Conservation (phyloP, 37 sponge, comb jelly and placozoan genomes). For the Cliona cf. orientalis region DNA sequence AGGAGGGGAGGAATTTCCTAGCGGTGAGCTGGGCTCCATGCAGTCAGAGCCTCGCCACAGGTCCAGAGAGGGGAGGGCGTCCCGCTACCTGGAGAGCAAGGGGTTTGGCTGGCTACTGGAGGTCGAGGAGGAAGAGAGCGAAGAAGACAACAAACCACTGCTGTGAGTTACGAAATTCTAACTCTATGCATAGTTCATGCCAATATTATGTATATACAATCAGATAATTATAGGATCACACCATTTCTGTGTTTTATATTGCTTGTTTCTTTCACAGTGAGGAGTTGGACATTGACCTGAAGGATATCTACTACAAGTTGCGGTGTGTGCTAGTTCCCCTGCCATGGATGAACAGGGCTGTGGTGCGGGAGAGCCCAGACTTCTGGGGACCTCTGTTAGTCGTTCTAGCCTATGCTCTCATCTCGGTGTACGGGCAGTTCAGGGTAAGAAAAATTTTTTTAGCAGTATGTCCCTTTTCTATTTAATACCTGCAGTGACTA, state of each 20-base stretch:
- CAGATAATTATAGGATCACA: too few relatives aligned
- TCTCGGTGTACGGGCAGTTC: conserved; percentile 93
- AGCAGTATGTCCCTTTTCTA: not conserved
- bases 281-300: conserved; percentile 88
- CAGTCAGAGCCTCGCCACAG: not conserved
- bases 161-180: conserved; percentile 24
- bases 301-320: conserved; percentile 90
- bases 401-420: conserved; percentile 73
- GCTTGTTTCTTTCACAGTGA: conserved; percentile 49
- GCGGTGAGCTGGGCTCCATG: conserved; percentile 8
- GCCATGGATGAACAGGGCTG: conserved; percentile 62
- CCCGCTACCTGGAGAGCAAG: conserved; percentile 57
- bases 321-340: conserved; percentile 87
- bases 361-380: conserved; percentile 85
- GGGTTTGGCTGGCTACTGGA: conserved; percentile 94
- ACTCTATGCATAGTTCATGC: too few relatives aligned
- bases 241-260: not conserved
- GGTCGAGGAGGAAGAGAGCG: conserved; percentile 76
- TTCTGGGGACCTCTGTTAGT: conserved; percentile 97
- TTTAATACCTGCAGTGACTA: too few relatives aligned
- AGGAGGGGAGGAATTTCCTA: not conserved
- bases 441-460: conserved; percentile 33
- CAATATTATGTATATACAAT: too few relatives aligned
- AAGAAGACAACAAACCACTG: conserved; percentile 75
- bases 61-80: conserved; percentile 10